Percentiles rank a stretch among this genome's conserved stretches.
Evolutionary conservation across 2,113 vertebrate genomes (phyloP).

Genomic region (Bufo gargarizans): DNA sequence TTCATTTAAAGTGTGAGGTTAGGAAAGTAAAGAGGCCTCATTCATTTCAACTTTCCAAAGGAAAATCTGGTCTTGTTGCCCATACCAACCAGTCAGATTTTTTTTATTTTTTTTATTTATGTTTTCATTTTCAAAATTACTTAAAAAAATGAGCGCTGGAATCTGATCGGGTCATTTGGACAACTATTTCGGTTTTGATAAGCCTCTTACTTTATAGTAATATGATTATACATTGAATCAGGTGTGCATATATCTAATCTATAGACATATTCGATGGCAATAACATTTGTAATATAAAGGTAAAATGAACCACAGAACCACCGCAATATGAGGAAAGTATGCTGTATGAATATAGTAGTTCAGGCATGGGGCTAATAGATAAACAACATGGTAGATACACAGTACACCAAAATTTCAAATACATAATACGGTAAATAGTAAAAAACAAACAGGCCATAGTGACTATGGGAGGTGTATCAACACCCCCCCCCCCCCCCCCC

Average conservation of each 20-base stretch:
- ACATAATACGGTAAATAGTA: too few relatives aligned
- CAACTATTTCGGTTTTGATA: background rate
- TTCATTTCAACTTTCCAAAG: too few relatives aligned
- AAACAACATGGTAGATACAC: too few relatives aligned
- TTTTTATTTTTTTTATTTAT: background rate
- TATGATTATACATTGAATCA: background rate
- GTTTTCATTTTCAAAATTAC: too few relatives aligned
- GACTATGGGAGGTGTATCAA: too few relatives aligned
- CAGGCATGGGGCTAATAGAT: background rate
- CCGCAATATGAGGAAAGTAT: background rate
- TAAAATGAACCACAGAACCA: background rate
- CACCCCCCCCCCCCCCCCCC: too few relatives aligned
- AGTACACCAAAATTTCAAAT: too few relatives aligned
- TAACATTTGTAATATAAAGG: too few relatives aligned
- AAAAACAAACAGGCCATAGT: too few relatives aligned
- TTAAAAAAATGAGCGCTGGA: background rate
- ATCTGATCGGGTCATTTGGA: background rate
- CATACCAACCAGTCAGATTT: background rate
- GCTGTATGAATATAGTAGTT: background rate
- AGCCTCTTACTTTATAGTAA: background rate
- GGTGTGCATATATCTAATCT: background rate
- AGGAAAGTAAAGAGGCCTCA: background rate
- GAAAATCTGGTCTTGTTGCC: background rate
- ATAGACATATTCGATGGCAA: background rate
- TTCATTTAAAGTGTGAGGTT: too few relatives aligned